phyloP scores from a whole-genome alignment of 2,113 vertebrate species.

The Chaetodon auriga region DNA sequence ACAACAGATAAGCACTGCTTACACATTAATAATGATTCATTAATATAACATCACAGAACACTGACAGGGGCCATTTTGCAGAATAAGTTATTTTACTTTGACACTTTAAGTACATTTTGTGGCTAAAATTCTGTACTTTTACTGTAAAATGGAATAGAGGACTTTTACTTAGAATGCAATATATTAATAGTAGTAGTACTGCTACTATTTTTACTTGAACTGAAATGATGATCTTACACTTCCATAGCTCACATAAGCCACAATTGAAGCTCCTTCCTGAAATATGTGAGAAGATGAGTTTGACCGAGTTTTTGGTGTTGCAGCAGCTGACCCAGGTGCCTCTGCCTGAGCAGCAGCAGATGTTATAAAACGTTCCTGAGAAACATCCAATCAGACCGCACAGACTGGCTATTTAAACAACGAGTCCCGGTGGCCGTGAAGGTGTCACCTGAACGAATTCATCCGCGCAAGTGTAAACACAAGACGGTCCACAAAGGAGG shows the following conservation, averaged over 20 bases:
- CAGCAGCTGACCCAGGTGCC: background rate
- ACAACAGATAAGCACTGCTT: background rate
- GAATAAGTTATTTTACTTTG: background rate
- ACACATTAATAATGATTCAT: background rate
- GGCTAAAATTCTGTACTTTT: too few species aligned
- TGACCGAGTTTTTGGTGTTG: background rate
- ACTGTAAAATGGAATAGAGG: too few species aligned
- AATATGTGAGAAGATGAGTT: background rate
- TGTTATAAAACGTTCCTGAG: slow-evolving; percentile 38
- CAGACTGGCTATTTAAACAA: slow-evolving; percentile 81
- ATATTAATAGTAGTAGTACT: too few species aligned
- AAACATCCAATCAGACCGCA: slow-evolving; percentile 61
- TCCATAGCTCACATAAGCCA: background rate
- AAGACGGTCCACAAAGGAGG: slow-evolving; percentile 37
- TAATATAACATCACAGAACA: background rate
- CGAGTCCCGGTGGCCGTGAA: slow-evolving; percentile 78
- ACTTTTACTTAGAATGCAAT: too few species aligned
- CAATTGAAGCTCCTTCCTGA: background rate
- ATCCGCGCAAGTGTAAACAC: slow-evolving; percentile 84
- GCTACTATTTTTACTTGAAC: background rate
- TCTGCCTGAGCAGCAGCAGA: background rate
- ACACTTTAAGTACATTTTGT: background rate
- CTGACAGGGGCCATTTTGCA: background rate
- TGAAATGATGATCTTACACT: background rate
- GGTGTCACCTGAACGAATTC: slow-evolving; percentile 85